Evolutionary conservation across 2,888 invertebrate species (phyloP).

Genomic region (Eudemis profundana): DNA sequence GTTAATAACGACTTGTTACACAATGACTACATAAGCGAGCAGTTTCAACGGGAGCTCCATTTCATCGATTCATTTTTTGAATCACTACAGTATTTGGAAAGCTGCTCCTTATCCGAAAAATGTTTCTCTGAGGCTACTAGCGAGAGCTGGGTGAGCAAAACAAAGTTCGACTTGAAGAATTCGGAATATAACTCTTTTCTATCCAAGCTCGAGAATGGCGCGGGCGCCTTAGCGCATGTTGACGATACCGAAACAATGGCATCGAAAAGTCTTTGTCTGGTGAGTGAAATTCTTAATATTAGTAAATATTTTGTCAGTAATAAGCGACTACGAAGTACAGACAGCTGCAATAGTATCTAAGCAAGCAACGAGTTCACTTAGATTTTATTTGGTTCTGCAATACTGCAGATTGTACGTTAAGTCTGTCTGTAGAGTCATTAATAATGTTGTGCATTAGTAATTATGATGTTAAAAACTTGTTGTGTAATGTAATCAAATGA

Average conservation of each 20-base stretch:
- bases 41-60: constrained; percentile 78
- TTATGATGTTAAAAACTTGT: constrained; percentile 27
- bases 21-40: constrained; percentile 72
- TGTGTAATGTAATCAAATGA: constrained; percentile 29
- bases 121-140: constrained; percentile 62
- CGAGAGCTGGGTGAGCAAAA: constrained; percentile 62
- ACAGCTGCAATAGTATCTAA: too few species aligned
- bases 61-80: constrained; percentile 82
- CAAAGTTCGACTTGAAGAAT: constrained; percentile 61
- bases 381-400: too few species aligned
- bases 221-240: constrained; percentile 51
- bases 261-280: constrained; percentile 82
- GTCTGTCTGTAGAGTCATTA: constrained; percentile 45
- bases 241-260: constrained; percentile 78
- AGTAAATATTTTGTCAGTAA: constrained; percentile 67
- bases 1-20: constrained; percentile 67
- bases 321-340: constrained; percentile 32
- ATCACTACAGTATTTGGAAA: constrained; percentile 78
- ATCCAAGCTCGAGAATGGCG: constrained; percentile 70
- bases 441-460: constrained; percentile 39
- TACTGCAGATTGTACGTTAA: too few species aligned
- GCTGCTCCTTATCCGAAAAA: constrained; percentile 66
- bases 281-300: constrained; percentile 72
- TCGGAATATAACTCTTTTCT: constrained; percentile 68
- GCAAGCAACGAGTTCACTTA: too few species aligned